Evolutionary conservation across 2,113 vertebrate species (phyloP), one percentile per base, ranked within the genome.

Genomic region (Bujurquina vittata): DNA sequence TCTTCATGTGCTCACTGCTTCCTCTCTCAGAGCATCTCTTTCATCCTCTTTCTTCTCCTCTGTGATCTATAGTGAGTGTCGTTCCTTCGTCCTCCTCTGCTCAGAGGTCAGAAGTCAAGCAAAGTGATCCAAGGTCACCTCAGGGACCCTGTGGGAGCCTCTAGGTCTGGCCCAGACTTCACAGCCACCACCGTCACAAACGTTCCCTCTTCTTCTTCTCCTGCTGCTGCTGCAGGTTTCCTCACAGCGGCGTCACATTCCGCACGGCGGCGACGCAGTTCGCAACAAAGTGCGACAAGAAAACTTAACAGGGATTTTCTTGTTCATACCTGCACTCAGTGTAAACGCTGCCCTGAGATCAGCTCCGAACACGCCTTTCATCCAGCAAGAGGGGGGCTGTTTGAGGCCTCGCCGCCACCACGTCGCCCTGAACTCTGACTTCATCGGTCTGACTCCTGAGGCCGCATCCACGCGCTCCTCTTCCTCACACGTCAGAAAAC

Each of bases 271-370:
- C 90, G 91, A 54, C 79, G 89, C 72, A 92, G 91, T 89, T 95
- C 89, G 89, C 95, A 84, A 95, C 94, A 95, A 78, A 96, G 91
- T 94, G 94, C 76, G 58, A 95, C 93, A 95, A 97, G 96, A 96
- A 94, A 96, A 96, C 93, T 95, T 95, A 95, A 96, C 92, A 96
- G 94, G 94, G 94, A 96, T 97, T 96, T 97, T 96, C 96, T 96
- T 96, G 94, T 96, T 97, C 94, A 89, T 96, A 96, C 91, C 89
- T 95, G 92, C 93, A 91, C 91, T 93, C 80, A 84, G 90, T 73
- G 81, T 90, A 90, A 86, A 86, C 61, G 33, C 75, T 56, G 84
- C 75, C 82, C 90, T 62, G 54, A 81, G 83, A 78, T 80, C 88
- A 84, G 81, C 59, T 69, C 29, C 62, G 85, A 75, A 87, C 49